Percentiles rank a stretch among this genome's conserved stretches.
phyloP scores from a whole-genome alignment of 2,113 vertebrate species.

The Hippocampus barbouri region DNA sequence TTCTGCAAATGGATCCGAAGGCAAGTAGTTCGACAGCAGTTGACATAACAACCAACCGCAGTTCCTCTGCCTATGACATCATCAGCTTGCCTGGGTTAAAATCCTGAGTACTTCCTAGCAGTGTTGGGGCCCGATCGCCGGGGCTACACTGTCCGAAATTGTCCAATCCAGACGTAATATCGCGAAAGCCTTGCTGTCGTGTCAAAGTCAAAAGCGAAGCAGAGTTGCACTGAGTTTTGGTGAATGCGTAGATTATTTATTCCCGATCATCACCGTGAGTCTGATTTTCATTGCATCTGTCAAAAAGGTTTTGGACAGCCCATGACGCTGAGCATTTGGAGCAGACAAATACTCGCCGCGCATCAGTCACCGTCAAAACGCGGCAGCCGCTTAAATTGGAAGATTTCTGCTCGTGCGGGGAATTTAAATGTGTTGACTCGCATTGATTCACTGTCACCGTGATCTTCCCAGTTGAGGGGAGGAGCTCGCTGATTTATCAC shows the following conservation, averaged over 20 bases:
- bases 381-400: conserved; percentile 10
- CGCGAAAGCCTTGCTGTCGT: neutral
- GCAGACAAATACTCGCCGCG: neutral
- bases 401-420: conserved; percentile 26
- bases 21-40: neutral
- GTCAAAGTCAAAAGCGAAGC: neutral
- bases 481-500: neutral
- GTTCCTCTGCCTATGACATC: neutral
- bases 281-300: neutral
- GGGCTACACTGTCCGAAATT: neutral
- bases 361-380: neutral
- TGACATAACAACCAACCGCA: neutral
- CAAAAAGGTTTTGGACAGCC: neutral
- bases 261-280: neutral
- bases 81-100: neutral
- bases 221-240: neutral
- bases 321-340: neutral
- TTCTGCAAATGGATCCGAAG: neutral
- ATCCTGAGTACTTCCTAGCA: neutral
- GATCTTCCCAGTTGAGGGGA: conserved; percentile 38
- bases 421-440: conserved; percentile 52
- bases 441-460: conserved; percentile 59
- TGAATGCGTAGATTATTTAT: neutral
- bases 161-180: neutral
- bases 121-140: neutral